phyloP scores from a whole-genome alignment of 1,140 invertebrate species.

The Scylla paramamosain region DNA sequence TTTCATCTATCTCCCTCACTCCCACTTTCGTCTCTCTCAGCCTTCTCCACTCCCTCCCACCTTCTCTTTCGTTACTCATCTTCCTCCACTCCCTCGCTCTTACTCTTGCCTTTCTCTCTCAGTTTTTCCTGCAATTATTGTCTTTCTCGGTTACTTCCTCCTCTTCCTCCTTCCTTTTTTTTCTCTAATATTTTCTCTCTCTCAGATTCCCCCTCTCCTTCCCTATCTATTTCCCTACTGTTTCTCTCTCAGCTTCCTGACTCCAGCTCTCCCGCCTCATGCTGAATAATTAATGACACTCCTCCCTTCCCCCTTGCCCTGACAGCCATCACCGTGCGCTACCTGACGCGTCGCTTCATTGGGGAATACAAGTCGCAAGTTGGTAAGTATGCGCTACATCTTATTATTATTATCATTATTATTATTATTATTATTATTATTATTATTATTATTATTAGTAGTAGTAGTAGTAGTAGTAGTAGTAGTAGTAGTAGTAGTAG shows the following conservation, averaged over 20 bases:
- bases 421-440: no score
- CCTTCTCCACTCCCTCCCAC: no score
- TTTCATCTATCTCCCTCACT: constrained; percentile 16
- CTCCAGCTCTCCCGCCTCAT: no score
- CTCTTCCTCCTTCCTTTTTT: no score
- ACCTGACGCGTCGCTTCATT: constrained; percentile 66
- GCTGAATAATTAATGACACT: background rate
- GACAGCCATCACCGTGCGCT: constrained; percentile 65
- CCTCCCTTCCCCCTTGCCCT: background rate
- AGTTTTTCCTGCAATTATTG: background rate
- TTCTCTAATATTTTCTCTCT: background rate
- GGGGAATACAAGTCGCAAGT: constrained; percentile 68
- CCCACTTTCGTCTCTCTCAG: background rate
- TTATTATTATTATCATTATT: background rate
- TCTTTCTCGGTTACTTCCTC: background rate
- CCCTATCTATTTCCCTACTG: background rate
- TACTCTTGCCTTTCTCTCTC: background rate
- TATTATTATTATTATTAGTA: no score
- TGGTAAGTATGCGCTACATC: constrained; percentile 32
- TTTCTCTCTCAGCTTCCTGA: no score
- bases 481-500: no score
- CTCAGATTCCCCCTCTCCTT: background rate
- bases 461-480: no score
- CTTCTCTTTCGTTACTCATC: no score
- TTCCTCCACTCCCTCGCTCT: no score